Percentiles rank a stretch among this genome's conserved stretches.
phyloP scores from a whole-genome alignment of 53 echinoderm and acorn worm genomes.

The Apostichopus leukothele region DNA sequence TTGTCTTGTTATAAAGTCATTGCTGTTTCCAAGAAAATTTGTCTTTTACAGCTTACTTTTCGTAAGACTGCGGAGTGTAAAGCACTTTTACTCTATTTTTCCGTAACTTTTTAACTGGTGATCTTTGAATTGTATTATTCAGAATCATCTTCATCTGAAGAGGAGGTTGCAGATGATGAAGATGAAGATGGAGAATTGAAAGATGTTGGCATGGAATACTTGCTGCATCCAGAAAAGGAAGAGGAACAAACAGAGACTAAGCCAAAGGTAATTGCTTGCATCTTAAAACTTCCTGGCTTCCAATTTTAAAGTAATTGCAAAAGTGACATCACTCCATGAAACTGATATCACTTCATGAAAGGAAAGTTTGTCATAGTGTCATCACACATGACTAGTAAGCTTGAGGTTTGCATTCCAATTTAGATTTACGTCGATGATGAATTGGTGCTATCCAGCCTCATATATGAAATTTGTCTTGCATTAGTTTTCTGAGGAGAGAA shows the following conservation, averaged over 20 bases:
- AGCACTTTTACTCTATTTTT: too few relatives aligned
- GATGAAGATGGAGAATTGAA: constrained; percentile 71
- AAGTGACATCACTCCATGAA: too few relatives aligned
- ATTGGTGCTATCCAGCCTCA: constrained; percentile 69
- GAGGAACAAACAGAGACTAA: constrained; percentile 46
- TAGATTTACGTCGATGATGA: not conserved
- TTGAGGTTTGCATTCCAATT: constrained; percentile 18
- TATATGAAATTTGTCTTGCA: constrained; percentile 49
- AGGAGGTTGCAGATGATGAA: constrained; percentile 65
- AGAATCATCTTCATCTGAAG: constrained; percentile 23
- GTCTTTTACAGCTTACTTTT: too few relatives aligned
- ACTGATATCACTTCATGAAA: constrained; percentile 84
- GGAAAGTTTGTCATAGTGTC: constrained; percentile 89
- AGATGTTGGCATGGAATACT: constrained; percentile 97
- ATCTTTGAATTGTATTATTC: not conserved
- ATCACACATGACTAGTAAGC: constrained; percentile 55
- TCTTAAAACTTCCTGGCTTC: too few relatives aligned
- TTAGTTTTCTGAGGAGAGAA: constrained; percentile 30
- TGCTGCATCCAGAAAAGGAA: constrained; percentile 89
- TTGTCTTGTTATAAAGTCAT: too few relatives aligned
- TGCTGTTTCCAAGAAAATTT: too few relatives aligned
- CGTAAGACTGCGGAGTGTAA: too few relatives aligned
- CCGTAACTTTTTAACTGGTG: too few relatives aligned
- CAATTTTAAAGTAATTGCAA: too few relatives aligned
- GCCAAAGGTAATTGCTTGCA: constrained; percentile 26